Evolutionary conservation across 2,113 vertebrate species (phyloP).

Genomic region (Atrichornis clamosus): DNA sequence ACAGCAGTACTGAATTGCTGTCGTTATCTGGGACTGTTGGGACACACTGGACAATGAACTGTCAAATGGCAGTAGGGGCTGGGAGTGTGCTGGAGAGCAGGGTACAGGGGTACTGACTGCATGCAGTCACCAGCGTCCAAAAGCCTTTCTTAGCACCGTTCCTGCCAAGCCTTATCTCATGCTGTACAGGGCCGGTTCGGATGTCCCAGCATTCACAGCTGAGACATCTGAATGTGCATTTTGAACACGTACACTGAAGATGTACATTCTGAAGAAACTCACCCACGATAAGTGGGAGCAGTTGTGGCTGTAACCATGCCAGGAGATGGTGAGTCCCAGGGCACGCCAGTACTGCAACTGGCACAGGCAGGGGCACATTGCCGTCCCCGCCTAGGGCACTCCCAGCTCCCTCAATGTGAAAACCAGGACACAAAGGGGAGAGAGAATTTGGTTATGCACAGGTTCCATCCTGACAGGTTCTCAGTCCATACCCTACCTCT

Average conservation of each 20-base stretch:
- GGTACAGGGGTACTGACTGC: neutral
- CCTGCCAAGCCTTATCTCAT: neutral
- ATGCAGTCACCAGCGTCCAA: neutral
- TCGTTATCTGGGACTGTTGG: neutral
- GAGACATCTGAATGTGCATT: too few relatives aligned
- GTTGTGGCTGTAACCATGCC: neutral
- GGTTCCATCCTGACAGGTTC: neutral
- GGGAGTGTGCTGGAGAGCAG: neutral
- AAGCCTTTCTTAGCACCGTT: neutral
- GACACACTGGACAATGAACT: neutral
- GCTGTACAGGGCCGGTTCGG: neutral
- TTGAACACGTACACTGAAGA: too few relatives aligned
- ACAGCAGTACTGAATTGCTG: neutral
- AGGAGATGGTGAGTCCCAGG: neutral
- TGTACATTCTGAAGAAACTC: neutral
- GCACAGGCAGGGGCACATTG: neutral
- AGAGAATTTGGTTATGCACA: neutral
- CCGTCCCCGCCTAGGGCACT: neutral
- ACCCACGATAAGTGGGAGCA: neutral
- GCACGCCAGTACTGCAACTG: accelerated
- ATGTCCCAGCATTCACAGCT: neutral
- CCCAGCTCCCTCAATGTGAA: accelerated
- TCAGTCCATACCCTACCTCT: neutral
- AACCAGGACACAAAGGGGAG: neutral
- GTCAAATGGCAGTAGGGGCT: neutral